phyloP scores from a whole-genome alignment of 1,140 invertebrate species.

The Rhynchophorus ferrugineus region DNA sequence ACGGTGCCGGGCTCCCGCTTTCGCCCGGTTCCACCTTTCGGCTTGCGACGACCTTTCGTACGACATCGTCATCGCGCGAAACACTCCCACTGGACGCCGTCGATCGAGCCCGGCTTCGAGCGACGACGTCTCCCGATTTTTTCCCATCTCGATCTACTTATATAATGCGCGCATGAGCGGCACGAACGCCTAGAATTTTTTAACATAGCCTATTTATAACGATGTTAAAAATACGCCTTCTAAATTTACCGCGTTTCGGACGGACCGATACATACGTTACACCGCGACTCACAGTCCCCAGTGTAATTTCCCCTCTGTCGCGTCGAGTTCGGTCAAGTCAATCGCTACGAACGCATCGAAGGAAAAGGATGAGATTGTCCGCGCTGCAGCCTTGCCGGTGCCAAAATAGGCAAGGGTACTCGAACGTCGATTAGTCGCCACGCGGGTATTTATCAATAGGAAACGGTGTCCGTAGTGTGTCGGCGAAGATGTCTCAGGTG shows the following conservation, averaged over 20 bases:
- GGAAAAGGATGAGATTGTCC: conserved; percentile 24
- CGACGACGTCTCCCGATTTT: conserved; percentile 8
- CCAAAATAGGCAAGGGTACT: conserved; percentile 33
- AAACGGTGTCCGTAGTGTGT: too few species aligned
- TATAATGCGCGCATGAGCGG: conserved; percentile 17
- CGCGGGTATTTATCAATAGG: too few species aligned
- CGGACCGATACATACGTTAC: too few species aligned
- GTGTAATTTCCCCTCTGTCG: background rate
- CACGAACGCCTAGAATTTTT: conserved; percentile 18
- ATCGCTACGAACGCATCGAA: background rate
- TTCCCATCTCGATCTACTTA: conserved; percentile 18
- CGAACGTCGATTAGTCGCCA: conserved; percentile 28
- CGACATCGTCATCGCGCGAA: conserved; percentile 14
- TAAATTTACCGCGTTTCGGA: conserved; percentile 26
- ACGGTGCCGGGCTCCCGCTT: background rate
- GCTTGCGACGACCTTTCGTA: background rate
- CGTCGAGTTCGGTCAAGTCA: background rate
- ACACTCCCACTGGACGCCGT: conserved; percentile 18
- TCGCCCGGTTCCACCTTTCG: background rate
- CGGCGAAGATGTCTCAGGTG: conserved; percentile 22
- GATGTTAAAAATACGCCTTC: conserved; percentile 32
- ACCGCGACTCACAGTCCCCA: conserved; percentile 7
- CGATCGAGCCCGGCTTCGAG: conserved; percentile 18
- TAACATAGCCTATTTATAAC: conserved; percentile 31
- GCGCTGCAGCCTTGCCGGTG: conserved; percentile 29